Evolutionary conservation across 2,888 invertebrate genomes (phyloP), one percentile per base, ranked within the genome.

Genomic region (Caprella mutica): DNA sequence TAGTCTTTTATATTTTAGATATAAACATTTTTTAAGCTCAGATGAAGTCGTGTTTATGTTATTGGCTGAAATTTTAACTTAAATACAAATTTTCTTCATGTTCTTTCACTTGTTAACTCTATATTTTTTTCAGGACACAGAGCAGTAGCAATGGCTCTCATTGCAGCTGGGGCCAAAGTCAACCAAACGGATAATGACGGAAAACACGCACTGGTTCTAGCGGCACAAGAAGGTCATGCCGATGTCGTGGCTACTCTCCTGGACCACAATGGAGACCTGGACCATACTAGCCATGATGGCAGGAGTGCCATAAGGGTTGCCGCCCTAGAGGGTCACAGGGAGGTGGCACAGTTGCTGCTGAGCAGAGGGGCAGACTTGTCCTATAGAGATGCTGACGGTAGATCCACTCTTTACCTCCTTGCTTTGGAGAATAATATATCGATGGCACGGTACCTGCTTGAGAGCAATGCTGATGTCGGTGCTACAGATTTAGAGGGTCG

Each of bases 161-260:
- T 92, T 0, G 90, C 91, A 69, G 87, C 88, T 0, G 92, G 91
- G 1, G 90, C 89, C 0, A 82, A 86, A 70, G 82, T 89, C 9
- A 88, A 89, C 70, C 88, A 89, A 71, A 82, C 86, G 5, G 92
- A 92, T 72, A 91, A 91, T 71, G 90, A 92, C 67, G 91, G 91
- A 1, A 89, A 90, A 70, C 85, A 86, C 0, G 83, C 90, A 0
- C 73, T 92, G 35, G 85, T 92, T 75, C 75, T 94, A 59, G 90
- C 92, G 0, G 85, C 92, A 0, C 92, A 92, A 65, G 91, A 87
- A 69, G 91, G 86, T 0, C 89, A 93, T 70, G 79, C 80, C 42
- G 77, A 76, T 72, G 38, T 76, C 81, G 82, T 81, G 65, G 72
- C 81, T 43, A 77, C 87, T 26, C 71, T 89, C 14, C 81, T 86